Base-by-base conservation (phyloP, 2,797 vertebrate genomes). In the Lepus oiostolus region DNA sequence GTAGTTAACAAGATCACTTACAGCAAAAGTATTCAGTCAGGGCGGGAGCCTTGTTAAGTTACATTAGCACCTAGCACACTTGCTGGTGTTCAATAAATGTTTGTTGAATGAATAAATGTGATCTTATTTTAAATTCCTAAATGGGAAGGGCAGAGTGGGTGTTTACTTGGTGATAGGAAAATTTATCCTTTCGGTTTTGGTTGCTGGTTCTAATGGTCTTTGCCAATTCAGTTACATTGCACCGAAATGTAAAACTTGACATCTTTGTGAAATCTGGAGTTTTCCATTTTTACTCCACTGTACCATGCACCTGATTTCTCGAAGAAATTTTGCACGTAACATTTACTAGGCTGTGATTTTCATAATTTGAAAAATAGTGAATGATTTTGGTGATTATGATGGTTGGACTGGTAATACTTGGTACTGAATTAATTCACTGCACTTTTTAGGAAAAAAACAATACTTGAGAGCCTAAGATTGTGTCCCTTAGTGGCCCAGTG, bases 111-210 rank as follows among this genome's bases (percentile, higher is more conserved):
- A 96, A 98, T 98, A 98, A 98, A 98, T 98, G 98, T 98, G 98
- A 98, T 98, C 97, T 98, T 98, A 98, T 98, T 98, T 98, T 79
- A 98, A 98, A 97, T 97, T 97, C 96, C 97, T 98, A 98, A 98
- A 98, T 96, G 98, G 98, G 97, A 98, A 98, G 92, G 95, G 97
- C 96, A 97, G 96, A 98, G 96, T 98, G 97, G 97, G 97, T 98
- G 96, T 98, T 98, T 98, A 97, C 96, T 98, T 98, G 97, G 95
- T 98, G 97, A 97, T 97, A 97, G 60, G 58, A 72, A 79, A 62
- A 11, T 84, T 94, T 82, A 80, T 70, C 65, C 65, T 74, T 90
- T 58, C 42, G 80, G 13, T 83, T 94, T 85, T 71, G 24, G 16
- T 85, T 38, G 70, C 74, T 82, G 72, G 67, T 60, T 88, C 85